Evolutionary conservation across 2,113 vertebrate genomes (phyloP).

Genomic region (Hepsetus odoe): DNA sequence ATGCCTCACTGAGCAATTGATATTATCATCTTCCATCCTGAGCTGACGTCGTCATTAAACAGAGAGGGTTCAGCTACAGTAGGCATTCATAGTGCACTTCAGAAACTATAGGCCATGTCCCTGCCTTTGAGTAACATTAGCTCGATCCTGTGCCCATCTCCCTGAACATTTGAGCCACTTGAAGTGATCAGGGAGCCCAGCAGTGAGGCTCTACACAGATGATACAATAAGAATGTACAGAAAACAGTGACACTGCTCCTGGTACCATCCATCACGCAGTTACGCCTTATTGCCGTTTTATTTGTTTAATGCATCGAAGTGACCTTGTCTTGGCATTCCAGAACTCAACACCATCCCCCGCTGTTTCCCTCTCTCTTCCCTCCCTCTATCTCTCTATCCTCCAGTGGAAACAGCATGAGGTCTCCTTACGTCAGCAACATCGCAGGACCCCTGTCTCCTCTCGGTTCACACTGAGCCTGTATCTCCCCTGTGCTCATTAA

Average conservation of each 20-base stretch:
- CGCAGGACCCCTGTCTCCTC: conserved; percentile 70
- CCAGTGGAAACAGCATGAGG: conserved; percentile 61
- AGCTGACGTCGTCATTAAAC: conserved; percentile 14
- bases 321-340: conserved; percentile 66
- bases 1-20: conserved; percentile 39
- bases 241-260: background rate
- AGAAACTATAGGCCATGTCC: background rate
- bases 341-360: conserved; percentile 25
- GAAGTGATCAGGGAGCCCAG: background rate
- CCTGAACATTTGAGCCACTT: background rate
- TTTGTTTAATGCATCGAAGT: conserved; percentile 64
- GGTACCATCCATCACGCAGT: conserved; percentile 8
- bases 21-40: conserved; percentile 29
- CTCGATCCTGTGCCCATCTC: background rate
- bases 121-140: background rate
- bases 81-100: too few species aligned
- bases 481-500: conserved; percentile 72
- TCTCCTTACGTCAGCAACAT: conserved; percentile 72
- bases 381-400: conserved; percentile 56
- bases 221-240: background rate
- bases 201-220: background rate
- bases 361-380: conserved; percentile 13
- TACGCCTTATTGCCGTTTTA: conserved; percentile 22
- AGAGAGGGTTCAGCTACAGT: conserved; percentile 22
- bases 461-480: conserved; percentile 65